Conservation (phyloP, 2,888 invertebrate species). For the Agrochola lota region DNA sequence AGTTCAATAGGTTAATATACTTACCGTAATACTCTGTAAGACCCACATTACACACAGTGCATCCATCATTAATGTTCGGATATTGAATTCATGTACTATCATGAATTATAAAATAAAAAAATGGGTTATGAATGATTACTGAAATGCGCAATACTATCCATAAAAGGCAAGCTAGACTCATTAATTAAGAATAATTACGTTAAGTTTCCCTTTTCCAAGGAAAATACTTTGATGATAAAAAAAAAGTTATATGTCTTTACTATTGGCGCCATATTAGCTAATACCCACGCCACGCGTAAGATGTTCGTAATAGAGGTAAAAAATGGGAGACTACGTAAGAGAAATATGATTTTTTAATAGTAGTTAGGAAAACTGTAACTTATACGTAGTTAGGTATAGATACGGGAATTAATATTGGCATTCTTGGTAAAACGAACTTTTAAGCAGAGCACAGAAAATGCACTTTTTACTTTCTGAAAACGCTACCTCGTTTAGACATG, state of each 20-base stretch:
- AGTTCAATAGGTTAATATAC: too few relatives aligned
- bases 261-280: neutral
- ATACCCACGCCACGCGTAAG: neutral
- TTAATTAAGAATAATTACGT: neutral
- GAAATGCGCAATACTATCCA: neutral
- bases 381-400: neutral
- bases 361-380: neutral
- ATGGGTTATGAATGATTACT: too few relatives aligned
- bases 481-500: neutral
- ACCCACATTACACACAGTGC: neutral
- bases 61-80: neutral
- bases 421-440: neutral
- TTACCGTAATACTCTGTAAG: too few relatives aligned
- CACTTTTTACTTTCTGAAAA: neutral
- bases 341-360: neutral
- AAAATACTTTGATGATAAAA: too few relatives aligned
- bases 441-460: neutral
- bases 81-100: neutral
- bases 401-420: neutral
- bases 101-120: neutral
- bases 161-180: neutral
- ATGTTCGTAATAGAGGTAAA: neutral
- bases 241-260: neutral
- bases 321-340: neutral
- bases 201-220: neutral